A percentile compares a stretch with the other conserved stretches of the same genome.
These are phyloP conservation scores for Nomada goodeniana DNA, from an alignment of 2,888 invertebrate genomes.

Conservation along the genomic window DNA sequence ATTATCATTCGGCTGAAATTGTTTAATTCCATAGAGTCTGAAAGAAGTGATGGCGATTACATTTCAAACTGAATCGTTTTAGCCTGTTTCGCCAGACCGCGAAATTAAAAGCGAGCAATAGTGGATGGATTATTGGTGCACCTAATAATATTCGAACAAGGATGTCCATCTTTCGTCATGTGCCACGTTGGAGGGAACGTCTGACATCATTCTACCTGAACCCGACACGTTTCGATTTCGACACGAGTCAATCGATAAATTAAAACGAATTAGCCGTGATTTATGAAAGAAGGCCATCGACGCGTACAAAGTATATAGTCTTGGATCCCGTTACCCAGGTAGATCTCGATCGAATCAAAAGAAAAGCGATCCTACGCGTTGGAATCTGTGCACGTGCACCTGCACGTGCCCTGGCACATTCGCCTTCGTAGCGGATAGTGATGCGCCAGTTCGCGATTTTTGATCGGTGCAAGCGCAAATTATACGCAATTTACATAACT, in stretches of 20 bases:
- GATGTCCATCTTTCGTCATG: too few relatives aligned
- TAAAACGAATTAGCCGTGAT: slow-evolving; percentile 38
- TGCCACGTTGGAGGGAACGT: too few relatives aligned
- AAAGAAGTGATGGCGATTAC: too few relatives aligned
- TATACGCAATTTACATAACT: slow-evolving; percentile 37
- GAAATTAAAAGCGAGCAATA: too few relatives aligned
- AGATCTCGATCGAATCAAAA: slow-evolving; percentile 54
- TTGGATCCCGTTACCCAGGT: slow-evolving; percentile 29
- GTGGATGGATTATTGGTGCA: too few relatives aligned
- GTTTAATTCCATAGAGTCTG: too few relatives aligned
- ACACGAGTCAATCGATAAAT: slow-evolving; percentile 28
- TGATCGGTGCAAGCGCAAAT: slow-evolving; percentile 32
- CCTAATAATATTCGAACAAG: too few relatives aligned
- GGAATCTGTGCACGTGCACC: slow-evolving; percentile 56
- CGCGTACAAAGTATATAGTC: slow-evolving; percentile 28
- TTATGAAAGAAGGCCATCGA: slow-evolving; percentile 28
- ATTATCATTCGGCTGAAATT: too few relatives aligned
- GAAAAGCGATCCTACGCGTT: slow-evolving; percentile 57
- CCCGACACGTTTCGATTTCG: slow-evolving; percentile 11
- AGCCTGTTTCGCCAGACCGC: too few relatives aligned
- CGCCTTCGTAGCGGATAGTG: slow-evolving; percentile 10
- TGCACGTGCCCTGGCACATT: slow-evolving; percentile 46
- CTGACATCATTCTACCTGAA: background rate
- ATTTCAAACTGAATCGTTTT: too few relatives aligned
- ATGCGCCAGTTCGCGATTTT: slow-evolving; percentile 36